Evolutionary conservation across 1,140 invertebrate genomes (phyloP).

Genomic region (Ladona fulva): DNA sequence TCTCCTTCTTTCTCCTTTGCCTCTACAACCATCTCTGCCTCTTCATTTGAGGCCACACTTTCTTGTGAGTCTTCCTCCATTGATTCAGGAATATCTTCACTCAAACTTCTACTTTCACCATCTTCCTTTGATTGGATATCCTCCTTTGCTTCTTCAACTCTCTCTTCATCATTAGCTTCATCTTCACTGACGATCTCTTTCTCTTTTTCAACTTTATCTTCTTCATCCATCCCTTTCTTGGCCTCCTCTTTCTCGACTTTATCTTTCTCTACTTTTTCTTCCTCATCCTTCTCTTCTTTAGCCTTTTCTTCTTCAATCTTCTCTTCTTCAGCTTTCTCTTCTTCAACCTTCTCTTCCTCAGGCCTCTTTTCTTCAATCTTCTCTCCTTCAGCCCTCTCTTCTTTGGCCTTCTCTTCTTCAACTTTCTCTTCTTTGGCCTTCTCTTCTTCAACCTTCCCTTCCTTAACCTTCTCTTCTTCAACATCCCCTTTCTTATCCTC

Average conservation of each 20-base stretch:
- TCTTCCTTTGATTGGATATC: background rate
- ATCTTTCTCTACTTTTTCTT: background rate
- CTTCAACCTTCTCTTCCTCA: background rate
- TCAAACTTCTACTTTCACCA: too few species aligned
- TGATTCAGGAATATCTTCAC: too few species aligned
- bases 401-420: background rate
- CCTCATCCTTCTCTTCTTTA: background rate
- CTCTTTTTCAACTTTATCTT: slow-evolving; percentile 15
- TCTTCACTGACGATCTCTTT: slow-evolving; percentile 18
- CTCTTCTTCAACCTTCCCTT: too few species aligned
- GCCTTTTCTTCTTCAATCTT: background rate
- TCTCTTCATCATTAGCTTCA: slow-evolving; percentile 21
- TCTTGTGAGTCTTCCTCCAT: too few species aligned
- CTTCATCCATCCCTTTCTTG: background rate
- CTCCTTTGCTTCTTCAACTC: slow-evolving; percentile 14
- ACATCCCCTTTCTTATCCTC: background rate
- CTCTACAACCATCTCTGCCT: background rate
- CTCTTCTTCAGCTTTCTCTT: background rate
- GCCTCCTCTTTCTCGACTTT: background rate
- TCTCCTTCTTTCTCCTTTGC: slow-evolving; percentile 8
- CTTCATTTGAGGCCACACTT: background rate
- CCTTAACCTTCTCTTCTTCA: background rate
- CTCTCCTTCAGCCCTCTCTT: slow-evolving; percentile 10
- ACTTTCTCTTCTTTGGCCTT: too few species aligned
- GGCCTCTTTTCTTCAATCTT: slow-evolving; percentile 10